A percentile compares a stretch with the other conserved stretches of the same genome.
These are phyloP conservation scores for Gymnobelideus leadbeateri DNA, from an alignment of 2,113 vertebrate species.

Conservation along the genomic window DNA sequence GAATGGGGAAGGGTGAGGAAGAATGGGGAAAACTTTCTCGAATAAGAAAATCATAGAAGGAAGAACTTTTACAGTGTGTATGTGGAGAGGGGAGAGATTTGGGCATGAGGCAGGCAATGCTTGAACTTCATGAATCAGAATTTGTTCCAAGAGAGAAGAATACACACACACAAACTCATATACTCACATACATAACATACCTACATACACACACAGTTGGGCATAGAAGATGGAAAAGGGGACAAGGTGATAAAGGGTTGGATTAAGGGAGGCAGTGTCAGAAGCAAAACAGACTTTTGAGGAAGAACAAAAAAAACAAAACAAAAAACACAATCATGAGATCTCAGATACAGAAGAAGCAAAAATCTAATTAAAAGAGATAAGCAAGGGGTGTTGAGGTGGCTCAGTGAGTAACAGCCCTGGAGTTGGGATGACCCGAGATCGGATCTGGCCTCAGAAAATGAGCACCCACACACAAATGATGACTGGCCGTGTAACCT, in stretches of 20 bases:
- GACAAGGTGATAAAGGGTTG: neutral
- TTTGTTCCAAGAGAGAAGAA: neutral
- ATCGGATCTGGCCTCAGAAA: too few relatives aligned
- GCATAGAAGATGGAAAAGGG: neutral
- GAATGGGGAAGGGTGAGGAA: neutral
- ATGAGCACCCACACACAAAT: too few relatives aligned
- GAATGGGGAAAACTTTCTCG: neutral
- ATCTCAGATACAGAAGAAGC: neutral
- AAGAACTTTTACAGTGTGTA: neutral
- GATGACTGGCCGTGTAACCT: too few relatives aligned
- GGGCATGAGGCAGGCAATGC: neutral
- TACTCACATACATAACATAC: too few relatives aligned
- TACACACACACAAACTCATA: neutral
- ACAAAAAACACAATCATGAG: neutral
- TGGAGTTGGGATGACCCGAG: too few relatives aligned
- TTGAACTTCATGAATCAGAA: neutral
- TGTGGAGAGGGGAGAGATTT: neutral
- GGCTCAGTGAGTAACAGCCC: too few relatives aligned
- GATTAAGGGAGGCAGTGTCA: neutral
- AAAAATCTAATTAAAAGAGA: neutral
- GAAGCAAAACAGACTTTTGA: neutral
- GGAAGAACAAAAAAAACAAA: neutral
- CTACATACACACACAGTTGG: neutral
- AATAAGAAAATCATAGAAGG: neutral
- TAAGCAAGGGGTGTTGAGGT: too few relatives aligned